phyloP scores from a whole-genome alignment of 1,140 invertebrate species.

The Calycopis cecrops region DNA sequence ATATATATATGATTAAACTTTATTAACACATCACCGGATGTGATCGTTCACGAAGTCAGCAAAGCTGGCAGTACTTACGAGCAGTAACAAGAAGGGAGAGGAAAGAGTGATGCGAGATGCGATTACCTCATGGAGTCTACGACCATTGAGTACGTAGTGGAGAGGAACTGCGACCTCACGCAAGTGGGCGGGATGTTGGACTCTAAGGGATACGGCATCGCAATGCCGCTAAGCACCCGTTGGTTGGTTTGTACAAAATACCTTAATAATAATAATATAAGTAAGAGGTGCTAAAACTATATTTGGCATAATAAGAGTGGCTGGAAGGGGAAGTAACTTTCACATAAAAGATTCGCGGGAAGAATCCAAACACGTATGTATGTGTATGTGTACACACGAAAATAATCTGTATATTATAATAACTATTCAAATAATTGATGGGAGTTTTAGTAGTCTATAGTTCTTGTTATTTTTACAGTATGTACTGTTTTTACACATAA shows the following conservation, averaged over 20 bases:
- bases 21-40: constrained; percentile 93
- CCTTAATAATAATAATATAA: too few species aligned
- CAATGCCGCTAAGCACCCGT: constrained; percentile 91
- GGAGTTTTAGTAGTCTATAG: too few species aligned
- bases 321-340: too few species aligned
- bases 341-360: too few species aligned
- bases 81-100: constrained; percentile 90
- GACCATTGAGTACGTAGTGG: constrained; percentile 93
- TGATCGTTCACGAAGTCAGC: constrained; percentile 95
- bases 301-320: too few species aligned
- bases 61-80: constrained; percentile 88
- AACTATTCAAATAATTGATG: too few species aligned
- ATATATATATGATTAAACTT: constrained; percentile 87
- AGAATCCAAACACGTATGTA: too few species aligned
- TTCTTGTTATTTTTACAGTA: too few species aligned
- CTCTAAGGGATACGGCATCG: constrained; percentile 95
- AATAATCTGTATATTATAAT: too few species aligned
- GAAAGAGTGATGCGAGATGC: constrained; percentile 89
- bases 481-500: too few species aligned
- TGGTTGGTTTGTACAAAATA: background rate
- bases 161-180: constrained; percentile 92
- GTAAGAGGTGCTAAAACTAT: too few species aligned
- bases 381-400: too few species aligned
- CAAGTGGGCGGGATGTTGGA: constrained; percentile 93
- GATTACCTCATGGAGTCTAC: constrained; percentile 96